phyloP scores from a whole-genome alignment of 2,888 invertebrate species.

The Epirrhoe alternata region DNA sequence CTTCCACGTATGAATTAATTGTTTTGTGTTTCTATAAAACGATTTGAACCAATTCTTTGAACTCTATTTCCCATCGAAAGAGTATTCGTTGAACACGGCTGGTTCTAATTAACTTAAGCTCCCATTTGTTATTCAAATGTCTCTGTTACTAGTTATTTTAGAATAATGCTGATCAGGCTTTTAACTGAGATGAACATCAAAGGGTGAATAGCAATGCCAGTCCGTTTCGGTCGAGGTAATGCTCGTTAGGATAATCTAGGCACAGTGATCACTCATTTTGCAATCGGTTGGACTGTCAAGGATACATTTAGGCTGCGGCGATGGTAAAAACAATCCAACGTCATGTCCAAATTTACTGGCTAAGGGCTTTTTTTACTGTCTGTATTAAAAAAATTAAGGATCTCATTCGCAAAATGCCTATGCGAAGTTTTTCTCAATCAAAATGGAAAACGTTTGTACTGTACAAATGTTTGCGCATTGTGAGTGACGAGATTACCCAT shows the following conservation, averaged over 20 bases:
- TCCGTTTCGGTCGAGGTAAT: conserved; percentile 22
- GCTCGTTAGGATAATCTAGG: conserved; percentile 29
- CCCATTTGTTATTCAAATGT: conserved; percentile 22
- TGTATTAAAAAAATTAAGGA: neutral
- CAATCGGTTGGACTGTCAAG: conserved; percentile 26
- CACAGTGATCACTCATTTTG: conserved; percentile 27
- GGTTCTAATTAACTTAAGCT: neutral
- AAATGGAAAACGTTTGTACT: no score
- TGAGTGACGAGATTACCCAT: no score
- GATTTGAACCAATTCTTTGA: neutral
- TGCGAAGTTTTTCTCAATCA: no score
- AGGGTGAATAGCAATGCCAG: conserved; percentile 27
- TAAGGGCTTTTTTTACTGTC: neutral
- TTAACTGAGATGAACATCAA: conserved; percentile 32
- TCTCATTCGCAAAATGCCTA: no score
- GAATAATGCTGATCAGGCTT: conserved; percentile 23
- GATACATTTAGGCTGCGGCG: conserved; percentile 24
- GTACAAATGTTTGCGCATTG: no score
- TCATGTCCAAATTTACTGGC: conserved; percentile 11
- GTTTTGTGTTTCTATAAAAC: no score
- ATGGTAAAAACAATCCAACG: conserved; percentile 30
- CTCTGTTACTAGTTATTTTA: conserved; percentile 28
- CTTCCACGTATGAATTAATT: no score
- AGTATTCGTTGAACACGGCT: conserved; percentile 1
- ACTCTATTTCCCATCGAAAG: neutral